phyloP scores from a whole-genome alignment of 37 sponge, comb jelly and placozoan genomes.

The Amphimedon queenslandica region DNA sequence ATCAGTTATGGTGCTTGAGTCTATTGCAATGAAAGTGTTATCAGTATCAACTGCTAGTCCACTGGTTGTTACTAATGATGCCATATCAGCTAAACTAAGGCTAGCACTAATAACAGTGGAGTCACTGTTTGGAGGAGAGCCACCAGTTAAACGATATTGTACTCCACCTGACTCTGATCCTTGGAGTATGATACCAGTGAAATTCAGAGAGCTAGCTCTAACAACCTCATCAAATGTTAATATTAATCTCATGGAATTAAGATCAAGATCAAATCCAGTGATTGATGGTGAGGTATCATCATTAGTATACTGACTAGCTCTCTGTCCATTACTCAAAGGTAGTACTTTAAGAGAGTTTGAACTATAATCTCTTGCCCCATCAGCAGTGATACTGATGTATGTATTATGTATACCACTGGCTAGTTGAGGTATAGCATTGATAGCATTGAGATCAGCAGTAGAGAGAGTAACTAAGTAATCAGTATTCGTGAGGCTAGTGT shows the following conservation, averaged over 20 bases:
- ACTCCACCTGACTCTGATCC: not conserved
- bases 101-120: slow-evolving; percentile 48
- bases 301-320: slow-evolving; percentile 38
- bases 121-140: slow-evolving; percentile 28
- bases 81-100: slow-evolving; percentile 43
- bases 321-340: slow-evolving; percentile 37
- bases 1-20: slow-evolving; percentile 54
- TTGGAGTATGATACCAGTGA: slow-evolving; percentile 60
- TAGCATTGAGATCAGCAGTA: slow-evolving; percentile 48
- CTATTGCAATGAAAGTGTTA: slow-evolving; percentile 67
- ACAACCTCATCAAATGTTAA: slow-evolving; percentile 89
- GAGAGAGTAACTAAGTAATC: slow-evolving; percentile 38
- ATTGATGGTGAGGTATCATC: slow-evolving; percentile 54
- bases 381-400: slow-evolving; percentile 35
- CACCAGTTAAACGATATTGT: slow-evolving; percentile 38
- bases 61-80: slow-evolving; percentile 31
- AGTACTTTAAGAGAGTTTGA: slow-evolving; percentile 34
- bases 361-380: slow-evolving; percentile 57
- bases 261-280: slow-evolving; percentile 42
- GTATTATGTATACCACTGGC: slow-evolving; percentile 34
- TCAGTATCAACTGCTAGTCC: slow-evolving; percentile 38
- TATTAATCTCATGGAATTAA: slow-evolving; percentile 57
- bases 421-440: slow-evolving; percentile 71
- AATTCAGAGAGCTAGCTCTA: slow-evolving; percentile 41
- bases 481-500: not conserved